Conservation (phyloP, 2,888 invertebrate species). For the Limnephilus rhombicus region DNA sequence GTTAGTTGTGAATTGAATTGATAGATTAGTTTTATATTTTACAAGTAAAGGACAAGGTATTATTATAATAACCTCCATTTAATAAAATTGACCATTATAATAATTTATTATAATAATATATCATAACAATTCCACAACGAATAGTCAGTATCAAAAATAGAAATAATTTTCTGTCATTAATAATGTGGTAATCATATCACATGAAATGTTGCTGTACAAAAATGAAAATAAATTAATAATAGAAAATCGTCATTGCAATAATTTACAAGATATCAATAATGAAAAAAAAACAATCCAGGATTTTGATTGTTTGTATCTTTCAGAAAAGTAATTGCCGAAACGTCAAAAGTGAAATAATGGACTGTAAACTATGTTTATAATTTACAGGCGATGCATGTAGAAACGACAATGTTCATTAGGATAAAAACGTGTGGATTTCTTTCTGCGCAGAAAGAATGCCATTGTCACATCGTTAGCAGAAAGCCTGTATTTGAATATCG, state of each 20-base stretch:
- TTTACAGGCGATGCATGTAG: not conserved
- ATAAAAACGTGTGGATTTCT: not conserved
- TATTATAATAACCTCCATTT: not conserved
- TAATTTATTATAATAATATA: not conserved
- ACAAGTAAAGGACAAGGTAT: not conserved
- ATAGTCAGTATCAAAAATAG: no score
- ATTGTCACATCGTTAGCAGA: not conserved
- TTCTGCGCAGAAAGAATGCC: not conserved
- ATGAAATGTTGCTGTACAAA: not conserved
- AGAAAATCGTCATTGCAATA: not conserved
- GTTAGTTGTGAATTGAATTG: not conserved
- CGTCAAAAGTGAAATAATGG: not conserved
- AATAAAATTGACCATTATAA: not conserved
- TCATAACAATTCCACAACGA: no score
- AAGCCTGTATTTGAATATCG: not conserved
- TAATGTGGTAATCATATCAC: not conserved
- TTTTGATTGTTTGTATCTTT: not conserved
- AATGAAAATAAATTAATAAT: not conserved
- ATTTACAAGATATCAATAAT: not conserved
- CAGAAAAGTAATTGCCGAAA: not conserved
- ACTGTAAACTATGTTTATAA: no score
- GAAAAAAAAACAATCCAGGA: not conserved
- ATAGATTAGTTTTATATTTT: not conserved
- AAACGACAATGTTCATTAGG: not conserved
- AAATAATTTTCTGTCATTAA: not conserved